These are phyloP conservation scores for Cotesia congregata DNA, from an alignment of 2,888 invertebrate species.

Conservation along the genomic window DNA sequence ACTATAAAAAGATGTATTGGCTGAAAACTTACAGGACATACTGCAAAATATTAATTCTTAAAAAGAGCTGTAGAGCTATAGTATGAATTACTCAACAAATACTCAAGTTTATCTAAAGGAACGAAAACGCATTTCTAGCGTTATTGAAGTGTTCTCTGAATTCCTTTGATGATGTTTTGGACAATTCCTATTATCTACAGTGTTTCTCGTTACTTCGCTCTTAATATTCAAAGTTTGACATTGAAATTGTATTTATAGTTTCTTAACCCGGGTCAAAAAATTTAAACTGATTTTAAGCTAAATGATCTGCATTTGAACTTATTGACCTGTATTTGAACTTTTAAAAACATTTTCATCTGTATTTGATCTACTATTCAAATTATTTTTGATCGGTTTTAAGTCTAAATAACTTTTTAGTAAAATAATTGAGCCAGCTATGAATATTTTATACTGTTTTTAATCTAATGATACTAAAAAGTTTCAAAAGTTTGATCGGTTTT, in stretches of 20 bases:
- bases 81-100: conserved; percentile 30
- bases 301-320: no score
- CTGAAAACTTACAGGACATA: background rate
- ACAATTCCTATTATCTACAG: conserved; percentile 34
- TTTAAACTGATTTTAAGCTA: no score
- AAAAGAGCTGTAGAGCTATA: background rate
- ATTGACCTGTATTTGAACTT: no score
- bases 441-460: no score
- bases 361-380: no score
- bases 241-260: background rate
- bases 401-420: no score
- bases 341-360: no score
- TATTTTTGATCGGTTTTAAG: no score
- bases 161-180: conserved; percentile 24
- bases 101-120: conserved; percentile 30
- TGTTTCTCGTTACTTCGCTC: conserved; percentile 7
- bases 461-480: no score
- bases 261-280: no score
- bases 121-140: conserved; percentile 28
- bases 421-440: no score
- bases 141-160: conserved; percentile 34
- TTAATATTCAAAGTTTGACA: background rate
- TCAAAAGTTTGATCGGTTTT: no score
- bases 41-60: background rate
- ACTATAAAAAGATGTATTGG: background rate